Base-by-base conservation (phyloP, 2,797 vertebrate genomes). In the Pangasius djambal region DNA sequence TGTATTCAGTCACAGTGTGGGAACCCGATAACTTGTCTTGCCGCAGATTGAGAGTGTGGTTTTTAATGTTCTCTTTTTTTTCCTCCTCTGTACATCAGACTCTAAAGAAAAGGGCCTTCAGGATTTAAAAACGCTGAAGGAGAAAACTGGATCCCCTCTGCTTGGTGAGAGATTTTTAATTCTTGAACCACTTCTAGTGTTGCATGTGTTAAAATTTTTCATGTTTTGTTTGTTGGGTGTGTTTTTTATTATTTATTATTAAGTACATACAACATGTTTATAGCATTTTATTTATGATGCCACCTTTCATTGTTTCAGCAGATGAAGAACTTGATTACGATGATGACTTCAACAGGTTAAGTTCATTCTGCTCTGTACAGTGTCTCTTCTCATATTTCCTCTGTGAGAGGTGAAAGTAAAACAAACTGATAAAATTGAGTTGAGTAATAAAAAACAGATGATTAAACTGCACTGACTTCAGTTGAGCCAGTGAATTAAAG, bases 311-410 rank as follows among this genome's bases (percentile, higher is more conserved):
- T 85, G 55, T 63, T 91, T 90, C 93, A 86, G 93, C 96, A 95
- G 97, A 98, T 59, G 98, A 98, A 0, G 97, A 98, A 0, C 91
- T 95, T 0, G 97, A 99, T 61, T 99, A 99, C n/a, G 95, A 95
- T 22, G 98, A 99, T 86, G 98, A 99, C 93, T 98, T 99, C 69
- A 97, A 98, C 93, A 99, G 98, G 98, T 98, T 92, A 88, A 59
- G 44, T 28, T 61, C 34, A 34, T 65, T 70, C 40, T 59, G 15
- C 48, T 85, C 1, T 61, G 5, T 82, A 15, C 37, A 61, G 6
- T 57, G 20, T 74, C 59, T 13, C 20, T 15, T 28, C 48, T 84
- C 3, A 34, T 69, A 34, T 52, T 85, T 85, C 63, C 8, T 12
- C 18, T 31, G 7, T 48, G 61, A 67, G 2, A 65, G 0, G 4